These are phyloP conservation scores for Drosophila putrida DNA, from an alignment of 2,888 invertebrate genomes.

Conservation along the genomic window DNA sequence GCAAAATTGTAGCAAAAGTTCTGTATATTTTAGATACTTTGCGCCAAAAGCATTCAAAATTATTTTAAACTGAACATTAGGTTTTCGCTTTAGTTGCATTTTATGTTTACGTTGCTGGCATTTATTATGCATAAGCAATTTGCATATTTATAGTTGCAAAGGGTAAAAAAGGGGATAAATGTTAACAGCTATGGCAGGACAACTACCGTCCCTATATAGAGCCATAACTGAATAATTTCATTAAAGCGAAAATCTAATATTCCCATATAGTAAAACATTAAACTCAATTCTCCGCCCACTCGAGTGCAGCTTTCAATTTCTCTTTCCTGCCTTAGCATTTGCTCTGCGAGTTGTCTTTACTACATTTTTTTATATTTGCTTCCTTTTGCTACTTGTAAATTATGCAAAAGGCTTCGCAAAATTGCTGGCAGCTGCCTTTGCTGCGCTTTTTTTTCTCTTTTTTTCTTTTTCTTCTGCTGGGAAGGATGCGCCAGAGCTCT, in stretches of 20 bases:
- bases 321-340: not conserved
- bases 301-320: constrained; percentile 8
- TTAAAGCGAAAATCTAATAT: constrained; percentile 68
- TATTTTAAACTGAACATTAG: constrained; percentile 12
- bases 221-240: constrained; percentile 73
- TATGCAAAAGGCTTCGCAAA: constrained; percentile 77
- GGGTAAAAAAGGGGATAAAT: not conserved
- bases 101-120: constrained; percentile 40
- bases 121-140: constrained; percentile 69
- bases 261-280: constrained; percentile 57
- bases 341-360: constrained; percentile 35
- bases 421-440: constrained; percentile 70
- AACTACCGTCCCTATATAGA: constrained; percentile 36
- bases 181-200: constrained; percentile 13
- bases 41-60: constrained; percentile 11
- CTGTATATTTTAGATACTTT: constrained; percentile 19
- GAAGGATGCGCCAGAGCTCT: constrained; percentile 54
- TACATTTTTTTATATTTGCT: constrained; percentile 29
- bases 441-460: constrained; percentile 23
- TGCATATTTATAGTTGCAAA: constrained; percentile 59
- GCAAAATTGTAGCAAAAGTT: constrained; percentile 13
- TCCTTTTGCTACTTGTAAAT: constrained; percentile 75
- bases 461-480: constrained; percentile 3
- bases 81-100: constrained; percentile 16
- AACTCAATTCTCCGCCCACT: constrained; percentile 52